Conservation (phyloP, 2,888 invertebrate species). For the Caenorhabditis afra region DNA sequence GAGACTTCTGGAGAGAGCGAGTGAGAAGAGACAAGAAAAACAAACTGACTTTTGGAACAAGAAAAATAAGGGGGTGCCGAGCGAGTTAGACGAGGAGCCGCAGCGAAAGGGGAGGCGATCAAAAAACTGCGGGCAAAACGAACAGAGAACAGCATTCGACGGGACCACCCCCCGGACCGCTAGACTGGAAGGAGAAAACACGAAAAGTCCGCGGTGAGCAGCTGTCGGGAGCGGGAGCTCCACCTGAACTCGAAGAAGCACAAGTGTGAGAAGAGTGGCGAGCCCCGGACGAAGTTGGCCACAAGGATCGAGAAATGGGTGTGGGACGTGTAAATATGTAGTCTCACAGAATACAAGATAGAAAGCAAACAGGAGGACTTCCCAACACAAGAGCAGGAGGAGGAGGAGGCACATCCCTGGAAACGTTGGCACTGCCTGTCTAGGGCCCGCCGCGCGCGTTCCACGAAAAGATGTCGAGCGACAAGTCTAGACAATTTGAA, state of each 20-base stretch:
- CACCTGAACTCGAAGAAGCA: no score
- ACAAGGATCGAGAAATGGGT: conserved; percentile 15
- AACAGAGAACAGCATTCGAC: conserved; percentile 13
- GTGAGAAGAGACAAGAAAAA: no score
- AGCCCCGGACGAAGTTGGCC: background rate
- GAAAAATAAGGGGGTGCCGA: no score
- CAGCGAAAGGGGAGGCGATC: conserved; percentile 16
- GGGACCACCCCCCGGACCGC: conserved; percentile 1
- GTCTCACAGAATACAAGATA: conserved; percentile 27
- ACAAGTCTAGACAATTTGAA: conserved; percentile 13
- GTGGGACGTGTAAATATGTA: conserved; percentile 20
- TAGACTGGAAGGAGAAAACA: conserved; percentile 1
- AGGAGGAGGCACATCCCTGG: conserved; percentile 3
- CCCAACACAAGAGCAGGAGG: background rate
- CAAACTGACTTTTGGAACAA: no score
- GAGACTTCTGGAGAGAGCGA: background rate
- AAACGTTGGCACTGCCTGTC: conserved; percentile 3
- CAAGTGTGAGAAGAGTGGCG: no score
- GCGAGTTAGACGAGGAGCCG: background rate
- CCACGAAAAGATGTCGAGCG: conserved; percentile 2
- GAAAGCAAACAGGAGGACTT: background rate
- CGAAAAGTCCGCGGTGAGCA: conserved; percentile 4
- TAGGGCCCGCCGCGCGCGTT: background rate
- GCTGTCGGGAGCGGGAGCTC: no score
- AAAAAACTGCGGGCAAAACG: conserved; percentile 29